Conservation (phyloP, 1,140 invertebrate species). For the Bombus consobrinus region DNA sequence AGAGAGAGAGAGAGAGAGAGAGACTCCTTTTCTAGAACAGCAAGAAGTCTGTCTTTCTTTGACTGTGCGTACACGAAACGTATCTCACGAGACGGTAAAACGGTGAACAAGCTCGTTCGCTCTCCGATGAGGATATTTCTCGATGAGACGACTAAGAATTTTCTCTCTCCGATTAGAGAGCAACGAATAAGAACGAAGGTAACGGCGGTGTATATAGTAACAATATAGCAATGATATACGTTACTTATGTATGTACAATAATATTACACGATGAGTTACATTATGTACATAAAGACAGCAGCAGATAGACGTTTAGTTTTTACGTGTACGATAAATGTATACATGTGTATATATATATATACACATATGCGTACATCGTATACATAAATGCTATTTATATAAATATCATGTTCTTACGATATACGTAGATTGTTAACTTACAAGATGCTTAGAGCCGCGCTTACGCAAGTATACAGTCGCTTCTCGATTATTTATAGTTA, state of each 20-base stretch:
- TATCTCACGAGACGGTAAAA: slow-evolving; percentile 12
- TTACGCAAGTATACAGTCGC: slow-evolving; percentile 42
- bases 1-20: too few species aligned
- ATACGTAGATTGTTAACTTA: slow-evolving; percentile 29
- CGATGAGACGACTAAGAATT: not conserved
- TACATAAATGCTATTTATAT: slow-evolving; percentile 29
- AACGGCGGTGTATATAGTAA: slow-evolving; percentile 50
- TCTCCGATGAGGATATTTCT: not conserved
- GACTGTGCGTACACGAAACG: slow-evolving; percentile 37
- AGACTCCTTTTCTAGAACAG: not conserved
- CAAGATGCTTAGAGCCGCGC: slow-evolving; percentile 30
- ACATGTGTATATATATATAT: not conserved
- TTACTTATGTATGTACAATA: slow-evolving; percentile 4
- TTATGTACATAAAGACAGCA: slow-evolving; percentile 57
- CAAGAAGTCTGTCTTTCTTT: not conserved
- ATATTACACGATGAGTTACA: slow-evolving; percentile 24
- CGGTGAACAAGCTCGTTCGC: slow-evolving; percentile 2
- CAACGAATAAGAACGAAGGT: slow-evolving; percentile 36
- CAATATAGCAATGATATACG: slow-evolving; percentile 56
- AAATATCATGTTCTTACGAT: slow-evolving; percentile 33
- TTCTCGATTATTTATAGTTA: not conserved
- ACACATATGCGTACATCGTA: not conserved
- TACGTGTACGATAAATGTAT: slow-evolving; percentile 12
- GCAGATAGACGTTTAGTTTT: slow-evolving; percentile 50
- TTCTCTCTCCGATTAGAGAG: not conserved